Base-by-base conservation (phyloP, 2,888 invertebrate genomes). In the Ophion costatus region DNA sequence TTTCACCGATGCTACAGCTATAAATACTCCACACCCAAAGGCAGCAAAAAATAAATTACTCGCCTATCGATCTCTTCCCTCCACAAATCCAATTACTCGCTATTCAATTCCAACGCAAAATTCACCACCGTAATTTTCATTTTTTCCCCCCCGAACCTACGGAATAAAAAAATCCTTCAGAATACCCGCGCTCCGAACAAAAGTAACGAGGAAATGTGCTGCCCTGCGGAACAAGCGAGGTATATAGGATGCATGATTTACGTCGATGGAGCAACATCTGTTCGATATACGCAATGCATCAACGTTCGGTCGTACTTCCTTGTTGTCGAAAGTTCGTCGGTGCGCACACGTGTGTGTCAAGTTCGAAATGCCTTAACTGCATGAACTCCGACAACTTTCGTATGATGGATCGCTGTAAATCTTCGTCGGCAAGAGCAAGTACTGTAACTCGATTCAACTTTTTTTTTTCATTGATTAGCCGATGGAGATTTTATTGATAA, bases 371-470 rank as follows among this genome's bases (percentile, higher is more conserved):
- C 14, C 51, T 51, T 51, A 69, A 51, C 14, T 33, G 22, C n/a
- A 4, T 20, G 70, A 64, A 51, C 61, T 79, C 51, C 61, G 70
- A 71, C 63, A 69, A 69, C 51, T 51, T 51, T 14, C 24, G 24
- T 9, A 69, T 69, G 69, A 69, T 69, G 45, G 51, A 69, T 69
- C 38, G 24, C 29, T 38, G 24, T 69, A 51, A 69, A 69, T 69
- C 69, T 69, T 51, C 17, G 9, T 69, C 24, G 17, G 45, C 20
- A 38, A 5, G 45, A 4, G 67, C 20, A 22, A 22, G 42, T 42
- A 17, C 29, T 4, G 10, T 42, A 2, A 22, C 24, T 1, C 29
- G 1, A 2, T 69, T 51, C 24, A 38, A 45, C 7, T 22, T 45
- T 45, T 17, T 24, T 45, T 45, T 45, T 6, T 24, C 1, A 14